Conservation (phyloP, 2,888 invertebrate species). For the Geotrupes spiniger region DNA sequence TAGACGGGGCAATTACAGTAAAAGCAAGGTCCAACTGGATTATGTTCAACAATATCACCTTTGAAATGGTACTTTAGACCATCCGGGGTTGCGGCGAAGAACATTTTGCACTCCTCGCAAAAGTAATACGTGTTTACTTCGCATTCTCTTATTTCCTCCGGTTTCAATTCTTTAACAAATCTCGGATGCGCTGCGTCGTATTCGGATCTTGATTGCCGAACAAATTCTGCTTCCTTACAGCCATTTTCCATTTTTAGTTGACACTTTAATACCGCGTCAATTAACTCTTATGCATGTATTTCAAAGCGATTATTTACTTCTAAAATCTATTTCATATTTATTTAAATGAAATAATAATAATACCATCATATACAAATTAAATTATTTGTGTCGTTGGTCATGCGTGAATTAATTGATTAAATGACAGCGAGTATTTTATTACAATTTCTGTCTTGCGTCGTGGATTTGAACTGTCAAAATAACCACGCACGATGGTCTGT, state of each 20-base stretch:
- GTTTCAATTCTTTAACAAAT: constrained; percentile 34
- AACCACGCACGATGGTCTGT: no score
- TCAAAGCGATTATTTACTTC: no score
- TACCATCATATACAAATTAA: no score
- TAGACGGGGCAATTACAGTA: constrained; percentile 44
- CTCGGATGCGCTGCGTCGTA: constrained; percentile 45
- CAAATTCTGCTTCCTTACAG: neutral
- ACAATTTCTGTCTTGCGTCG: no score
- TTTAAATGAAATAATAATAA: no score
- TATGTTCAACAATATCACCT: constrained; percentile 37
- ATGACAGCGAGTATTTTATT: no score
- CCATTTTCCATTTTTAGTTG: constrained; percentile 5
- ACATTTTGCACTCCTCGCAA: constrained; percentile 40
- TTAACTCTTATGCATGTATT: no score
- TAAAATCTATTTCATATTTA: no score
- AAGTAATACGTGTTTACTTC: constrained; percentile 40
- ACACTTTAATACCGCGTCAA: no score
- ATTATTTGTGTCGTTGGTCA: no score
- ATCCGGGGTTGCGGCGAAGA: constrained; percentile 39
- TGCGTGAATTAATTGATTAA: no score
- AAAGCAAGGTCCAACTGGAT: constrained; percentile 39
- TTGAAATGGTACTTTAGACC: constrained; percentile 42
- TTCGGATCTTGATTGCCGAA: constrained; percentile 29
- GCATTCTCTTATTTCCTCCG: constrained; percentile 36
- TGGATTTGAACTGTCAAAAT: no score